Evolutionary conservation across 2,113 vertebrate genomes (phyloP).

Genomic region (Zosterops lateralis): DNA sequence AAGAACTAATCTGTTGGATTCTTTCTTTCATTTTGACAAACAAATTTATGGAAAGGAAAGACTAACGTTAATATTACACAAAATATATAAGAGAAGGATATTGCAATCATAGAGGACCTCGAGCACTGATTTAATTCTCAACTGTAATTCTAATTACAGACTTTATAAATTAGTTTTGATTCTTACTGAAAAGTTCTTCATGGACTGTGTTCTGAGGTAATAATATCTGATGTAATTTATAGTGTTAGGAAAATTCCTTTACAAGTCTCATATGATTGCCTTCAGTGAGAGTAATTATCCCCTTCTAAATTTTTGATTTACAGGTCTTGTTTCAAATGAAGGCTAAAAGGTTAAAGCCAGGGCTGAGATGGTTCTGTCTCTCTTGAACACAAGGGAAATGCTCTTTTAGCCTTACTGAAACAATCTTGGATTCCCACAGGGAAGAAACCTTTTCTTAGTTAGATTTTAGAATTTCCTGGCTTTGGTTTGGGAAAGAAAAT

Average conservation of each 20-base stretch:
- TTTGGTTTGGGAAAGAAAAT: background rate
- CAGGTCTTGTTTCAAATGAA: constrained; percentile 12
- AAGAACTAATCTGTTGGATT: constrained; percentile 21
- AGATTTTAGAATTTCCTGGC: background rate
- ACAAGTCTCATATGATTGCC: constrained; percentile 43
- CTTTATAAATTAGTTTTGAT: constrained; percentile 66
- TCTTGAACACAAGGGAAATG: background rate
- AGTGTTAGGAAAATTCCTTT: constrained; percentile 44
- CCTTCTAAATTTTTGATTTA: constrained; percentile 47
- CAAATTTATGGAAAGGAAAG: constrained; percentile 42
- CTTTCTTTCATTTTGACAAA: constrained; percentile 16
- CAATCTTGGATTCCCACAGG: background rate
- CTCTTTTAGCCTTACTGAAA: background rate
- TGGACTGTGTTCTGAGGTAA: constrained; percentile 45
- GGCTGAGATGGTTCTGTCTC: background rate
- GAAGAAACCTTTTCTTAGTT: background rate
- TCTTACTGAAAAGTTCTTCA: constrained; percentile 52
- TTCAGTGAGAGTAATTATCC: constrained; percentile 56
- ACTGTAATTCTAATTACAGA: constrained; percentile 65
- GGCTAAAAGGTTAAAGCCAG: background rate
- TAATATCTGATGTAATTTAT: constrained; percentile 61
- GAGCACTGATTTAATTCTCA: constrained; percentile 66
- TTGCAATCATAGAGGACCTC: constrained; percentile 45
- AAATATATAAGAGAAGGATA: constrained; percentile 21
- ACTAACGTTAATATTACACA: constrained; percentile 41